Percentiles rank a stretch among this genome's conserved stretches.
phyloP scores from a whole-genome alignment of 1,140 invertebrate species.

The Pachypsylla venusta region DNA sequence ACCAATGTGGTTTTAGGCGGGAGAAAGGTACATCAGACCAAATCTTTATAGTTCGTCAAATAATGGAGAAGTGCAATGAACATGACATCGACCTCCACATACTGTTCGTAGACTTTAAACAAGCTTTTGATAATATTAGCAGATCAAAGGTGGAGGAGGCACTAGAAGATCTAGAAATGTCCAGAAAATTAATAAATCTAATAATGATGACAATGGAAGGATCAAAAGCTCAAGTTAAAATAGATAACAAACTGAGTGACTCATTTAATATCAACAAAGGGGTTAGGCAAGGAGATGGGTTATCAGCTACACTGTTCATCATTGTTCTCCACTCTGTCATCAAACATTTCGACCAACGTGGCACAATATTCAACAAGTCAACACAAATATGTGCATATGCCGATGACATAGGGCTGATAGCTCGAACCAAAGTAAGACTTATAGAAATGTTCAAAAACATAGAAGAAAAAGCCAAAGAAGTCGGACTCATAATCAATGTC shows the following conservation, averaged over 20 bases:
- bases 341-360: slow-evolving; percentile 14
- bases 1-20: slow-evolving; percentile 12
- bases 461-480: slow-evolving; percentile 1
- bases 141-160: slow-evolving; percentile 2
- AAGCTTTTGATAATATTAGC: slow-evolving; percentile 12
- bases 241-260: slow-evolving; percentile 1
- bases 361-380: not conserved
- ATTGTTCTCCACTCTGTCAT: slow-evolving; percentile 19
- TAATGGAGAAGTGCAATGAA: slow-evolving; percentile 16
- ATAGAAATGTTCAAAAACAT: not conserved
- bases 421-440: not conserved
- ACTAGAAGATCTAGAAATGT: not conserved
- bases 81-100: slow-evolving; percentile 16
- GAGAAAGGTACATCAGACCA: slow-evolving; percentile 19
- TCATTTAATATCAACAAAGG: slow-evolving; percentile 11
- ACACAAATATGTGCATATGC: not conserved
- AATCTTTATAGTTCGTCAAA: slow-evolving; percentile 16
- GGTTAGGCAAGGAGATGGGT: slow-evolving; percentile 16
- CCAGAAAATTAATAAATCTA: slow-evolving; percentile 9
- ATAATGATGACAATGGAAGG: slow-evolving; percentile 2
- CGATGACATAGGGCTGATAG: not conserved
- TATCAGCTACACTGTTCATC: slow-evolving; percentile 22
- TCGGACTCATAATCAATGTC: not conserved
- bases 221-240: slow-evolving; percentile 8
- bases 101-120: slow-evolving; percentile 18